Percentiles rank a stretch among this genome's conserved stretches.
Evolutionary conservation across 2,797 vertebrate genomes (phyloP).

Genomic region (Scolopax bukidnonensis): DNA sequence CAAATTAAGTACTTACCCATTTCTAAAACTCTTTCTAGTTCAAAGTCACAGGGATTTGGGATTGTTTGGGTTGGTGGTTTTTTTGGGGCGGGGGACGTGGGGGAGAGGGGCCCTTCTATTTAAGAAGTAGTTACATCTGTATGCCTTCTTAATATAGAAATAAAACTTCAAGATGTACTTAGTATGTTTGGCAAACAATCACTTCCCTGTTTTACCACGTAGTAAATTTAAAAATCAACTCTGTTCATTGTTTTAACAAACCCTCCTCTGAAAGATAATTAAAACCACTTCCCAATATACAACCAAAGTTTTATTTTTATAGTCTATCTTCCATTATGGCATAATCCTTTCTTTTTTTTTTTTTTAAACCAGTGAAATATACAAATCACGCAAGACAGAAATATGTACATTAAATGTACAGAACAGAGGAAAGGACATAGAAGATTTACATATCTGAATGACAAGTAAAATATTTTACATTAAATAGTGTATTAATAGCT

Average conservation of each 20-base stretch:
- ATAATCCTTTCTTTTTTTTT: constrained; percentile 73
- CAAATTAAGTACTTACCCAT: neutral
- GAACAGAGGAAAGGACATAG: constrained; percentile 78
- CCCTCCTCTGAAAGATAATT: constrained; percentile 74
- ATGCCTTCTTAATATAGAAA: constrained; percentile 37
- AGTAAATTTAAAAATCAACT: constrained; percentile 65
- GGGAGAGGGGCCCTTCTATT: neutral
- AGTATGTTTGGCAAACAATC: constrained; percentile 40
- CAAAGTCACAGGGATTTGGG: neutral
- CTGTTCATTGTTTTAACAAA: constrained; percentile 58
- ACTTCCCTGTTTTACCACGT: constrained; percentile 42
- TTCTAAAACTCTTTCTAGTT: constrained; percentile 3
- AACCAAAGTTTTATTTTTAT: constrained; percentile 84
- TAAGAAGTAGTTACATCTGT: constrained; percentile 23
- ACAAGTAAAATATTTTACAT: constrained; percentile 85
- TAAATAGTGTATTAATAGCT: constrained; percentile 84
- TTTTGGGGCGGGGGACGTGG: neutral
- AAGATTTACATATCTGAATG: constrained; percentile 85
- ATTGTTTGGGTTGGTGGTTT: neutral
- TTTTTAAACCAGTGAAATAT: constrained; percentile 83
- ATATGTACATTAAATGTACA: constrained; percentile 88
- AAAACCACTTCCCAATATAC: constrained; percentile 83
- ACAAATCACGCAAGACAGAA: constrained; percentile 83
- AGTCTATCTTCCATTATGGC: constrained; percentile 83
- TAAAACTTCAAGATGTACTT: constrained; percentile 55